These are phyloP conservation scores for Metalampra italica DNA, from an alignment of 2,888 invertebrate species.

Conservation along the genomic window DNA sequence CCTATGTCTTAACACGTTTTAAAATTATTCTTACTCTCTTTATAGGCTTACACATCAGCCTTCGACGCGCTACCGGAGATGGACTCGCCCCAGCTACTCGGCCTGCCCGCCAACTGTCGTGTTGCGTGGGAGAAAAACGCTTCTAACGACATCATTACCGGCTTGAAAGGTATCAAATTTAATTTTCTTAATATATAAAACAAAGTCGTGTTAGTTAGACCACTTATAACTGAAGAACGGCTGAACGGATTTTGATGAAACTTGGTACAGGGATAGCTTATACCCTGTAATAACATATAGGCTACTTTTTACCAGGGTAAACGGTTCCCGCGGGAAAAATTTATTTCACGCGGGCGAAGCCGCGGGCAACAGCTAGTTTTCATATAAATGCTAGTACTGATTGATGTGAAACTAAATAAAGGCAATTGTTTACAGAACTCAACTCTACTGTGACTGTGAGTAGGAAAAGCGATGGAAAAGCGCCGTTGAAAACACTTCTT, in stretches of 20 bases:
- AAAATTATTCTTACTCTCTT: background rate
- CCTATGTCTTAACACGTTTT: too few relatives aligned
- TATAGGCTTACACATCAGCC: constrained; percentile 81
- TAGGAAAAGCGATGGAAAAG: constrained; percentile 79
- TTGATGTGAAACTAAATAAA: background rate
- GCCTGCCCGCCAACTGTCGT: constrained; percentile 92
- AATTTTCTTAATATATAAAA: background rate
- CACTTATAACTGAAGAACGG: too few relatives aligned
- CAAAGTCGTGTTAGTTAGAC: background rate
- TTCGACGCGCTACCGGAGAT: constrained; percentile 84
- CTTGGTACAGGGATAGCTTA: too few relatives aligned
- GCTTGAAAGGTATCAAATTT: constrained; percentile 31
- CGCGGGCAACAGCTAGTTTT: too few relatives aligned
- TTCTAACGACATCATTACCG: constrained; percentile 6
- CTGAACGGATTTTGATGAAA: too few relatives aligned
- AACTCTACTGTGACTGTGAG: constrained; percentile 42
- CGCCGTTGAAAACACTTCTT: constrained; percentile 79
- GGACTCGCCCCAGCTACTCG: constrained; percentile 87
- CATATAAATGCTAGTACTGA: too few relatives aligned
- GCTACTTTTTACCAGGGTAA: too few relatives aligned
- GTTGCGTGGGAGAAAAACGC: constrained; percentile 88
- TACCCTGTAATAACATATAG: too few relatives aligned
- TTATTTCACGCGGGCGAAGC: too few relatives aligned
- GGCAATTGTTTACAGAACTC: constrained; percentile 40
- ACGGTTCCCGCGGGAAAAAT: too few relatives aligned